Conservation (phyloP, 2,888 invertebrate species). For the Argyresthia albistria region DNA sequence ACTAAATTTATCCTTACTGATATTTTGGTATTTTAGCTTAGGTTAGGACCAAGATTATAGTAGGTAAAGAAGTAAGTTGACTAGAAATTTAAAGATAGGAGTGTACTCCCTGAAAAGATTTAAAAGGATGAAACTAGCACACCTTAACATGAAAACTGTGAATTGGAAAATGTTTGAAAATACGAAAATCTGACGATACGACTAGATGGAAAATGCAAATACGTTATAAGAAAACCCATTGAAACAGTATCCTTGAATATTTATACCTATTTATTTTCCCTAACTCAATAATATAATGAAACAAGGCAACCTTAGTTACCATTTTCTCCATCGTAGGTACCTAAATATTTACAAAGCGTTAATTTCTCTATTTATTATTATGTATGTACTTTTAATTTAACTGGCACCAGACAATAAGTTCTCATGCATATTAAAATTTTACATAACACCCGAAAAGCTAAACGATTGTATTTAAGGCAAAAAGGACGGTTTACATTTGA, state of each 20-base stretch:
- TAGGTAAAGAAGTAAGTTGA: constrained; percentile 45
- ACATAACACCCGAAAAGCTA: constrained; percentile 35
- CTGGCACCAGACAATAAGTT: constrained; percentile 53
- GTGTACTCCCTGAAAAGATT: not conserved
- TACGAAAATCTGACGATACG: constrained; percentile 12
- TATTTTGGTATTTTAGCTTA: constrained; percentile 57
- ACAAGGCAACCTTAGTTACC: constrained; percentile 19
- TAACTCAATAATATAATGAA: not conserved
- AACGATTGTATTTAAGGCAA: constrained; percentile 32
- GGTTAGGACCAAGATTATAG: constrained; percentile 31
- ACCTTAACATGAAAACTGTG: too few species aligned
- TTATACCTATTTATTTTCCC: constrained; percentile 23
- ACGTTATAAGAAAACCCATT: constrained; percentile 5
- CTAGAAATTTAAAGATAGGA: constrained; percentile 37
- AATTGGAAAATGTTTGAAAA: not conserved
- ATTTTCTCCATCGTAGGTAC: not conserved
- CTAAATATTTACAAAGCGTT: not conserved
- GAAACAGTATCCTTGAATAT: constrained; percentile 16
- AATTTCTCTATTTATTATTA: not conserved
- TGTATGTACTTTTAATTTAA: constrained; percentile 17
- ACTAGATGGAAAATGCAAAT: constrained; percentile 41
- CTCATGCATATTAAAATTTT: too few species aligned
- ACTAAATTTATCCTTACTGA: constrained; percentile 25
- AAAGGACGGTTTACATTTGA: constrained; percentile 49
- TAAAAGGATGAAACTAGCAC: not conserved